Evolutionary conservation across 2,888 invertebrate species (phyloP).

Genomic region (Prosopocoilus inquinatus): DNA sequence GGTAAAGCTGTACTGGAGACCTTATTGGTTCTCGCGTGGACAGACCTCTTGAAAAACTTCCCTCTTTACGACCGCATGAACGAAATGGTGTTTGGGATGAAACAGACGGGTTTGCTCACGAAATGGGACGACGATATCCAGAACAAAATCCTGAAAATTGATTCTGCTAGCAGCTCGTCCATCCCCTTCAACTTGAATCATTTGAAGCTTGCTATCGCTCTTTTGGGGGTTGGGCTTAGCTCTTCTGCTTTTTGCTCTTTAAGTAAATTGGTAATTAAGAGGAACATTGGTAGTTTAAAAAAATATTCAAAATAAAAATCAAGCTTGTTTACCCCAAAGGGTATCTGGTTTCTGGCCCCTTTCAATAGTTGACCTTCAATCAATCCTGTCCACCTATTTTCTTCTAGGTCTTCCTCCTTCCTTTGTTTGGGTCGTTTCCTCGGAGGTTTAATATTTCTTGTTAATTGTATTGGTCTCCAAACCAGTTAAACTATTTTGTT

Average conservation of each 20-base stretch:
- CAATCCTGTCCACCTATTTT: no score
- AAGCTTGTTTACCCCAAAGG: no score
- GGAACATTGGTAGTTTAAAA: no score
- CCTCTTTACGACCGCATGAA: slow-evolving; percentile 19
- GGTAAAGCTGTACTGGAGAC: slow-evolving; percentile 19
- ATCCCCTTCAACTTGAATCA: slow-evolving; percentile 8
- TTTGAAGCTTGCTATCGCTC: slow-evolving; percentile 15
- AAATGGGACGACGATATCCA: slow-evolving; percentile 25
- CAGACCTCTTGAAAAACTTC: slow-evolving; percentile 19
- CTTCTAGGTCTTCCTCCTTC: no score
- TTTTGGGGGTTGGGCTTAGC: slow-evolving; percentile 4
- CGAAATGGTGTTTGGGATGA: slow-evolving; percentile 10
- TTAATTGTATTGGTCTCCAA: no score
- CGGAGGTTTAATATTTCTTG: no score
- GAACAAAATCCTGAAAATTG: background rate
- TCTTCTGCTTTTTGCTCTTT: background rate
- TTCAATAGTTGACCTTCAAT: no score
- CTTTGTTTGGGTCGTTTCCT: no score
- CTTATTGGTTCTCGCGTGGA: slow-evolving; percentile 12
- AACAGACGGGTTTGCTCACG: slow-evolving; percentile 19
- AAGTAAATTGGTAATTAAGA: background rate
- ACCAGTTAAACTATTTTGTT: no score
- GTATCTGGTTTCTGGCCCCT: no score
- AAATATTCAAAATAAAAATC: no score
- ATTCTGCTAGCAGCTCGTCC: background rate